These are phyloP conservation scores for Malurus elegans DNA, from an alignment of 2,113 vertebrate species.

Conservation along the genomic window DNA sequence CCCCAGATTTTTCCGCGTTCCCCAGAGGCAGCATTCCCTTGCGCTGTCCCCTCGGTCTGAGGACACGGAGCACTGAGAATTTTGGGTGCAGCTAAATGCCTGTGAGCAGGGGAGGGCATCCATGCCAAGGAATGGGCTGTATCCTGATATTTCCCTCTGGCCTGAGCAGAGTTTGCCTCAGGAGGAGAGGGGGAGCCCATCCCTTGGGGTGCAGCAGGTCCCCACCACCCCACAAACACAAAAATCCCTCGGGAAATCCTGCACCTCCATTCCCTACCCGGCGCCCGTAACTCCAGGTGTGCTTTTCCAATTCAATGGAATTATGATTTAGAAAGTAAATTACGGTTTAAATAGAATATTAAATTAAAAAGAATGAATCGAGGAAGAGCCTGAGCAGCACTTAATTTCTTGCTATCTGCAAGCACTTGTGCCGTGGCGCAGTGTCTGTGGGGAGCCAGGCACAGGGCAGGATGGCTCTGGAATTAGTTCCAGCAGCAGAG, in stretches of 20 bases:
- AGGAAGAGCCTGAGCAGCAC: neutral
- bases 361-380: neutral
- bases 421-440: neutral
- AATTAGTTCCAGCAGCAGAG: neutral
- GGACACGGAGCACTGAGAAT: neutral
- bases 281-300: neutral
- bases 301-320: neutral
- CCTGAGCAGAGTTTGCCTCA: neutral
- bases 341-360: neutral
- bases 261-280: rapidly evolving
- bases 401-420: neutral
- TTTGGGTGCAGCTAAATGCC: neutral
- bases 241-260: rapidly evolving
- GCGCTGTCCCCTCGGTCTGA: neutral
- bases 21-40: rapidly evolving
- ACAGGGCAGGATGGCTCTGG: neutral
- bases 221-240: rapidly evolving
- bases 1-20: neutral
- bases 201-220: neutral
- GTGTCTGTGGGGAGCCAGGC: neutral
- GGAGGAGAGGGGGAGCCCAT: neutral
- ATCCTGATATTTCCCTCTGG: neutral
- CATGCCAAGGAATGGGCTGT: neutral
- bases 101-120: neutral
- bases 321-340: neutral